Evolutionary conservation across 2,797 vertebrate genomes (phyloP).

Genomic region (Epinephelus awoara): DNA sequence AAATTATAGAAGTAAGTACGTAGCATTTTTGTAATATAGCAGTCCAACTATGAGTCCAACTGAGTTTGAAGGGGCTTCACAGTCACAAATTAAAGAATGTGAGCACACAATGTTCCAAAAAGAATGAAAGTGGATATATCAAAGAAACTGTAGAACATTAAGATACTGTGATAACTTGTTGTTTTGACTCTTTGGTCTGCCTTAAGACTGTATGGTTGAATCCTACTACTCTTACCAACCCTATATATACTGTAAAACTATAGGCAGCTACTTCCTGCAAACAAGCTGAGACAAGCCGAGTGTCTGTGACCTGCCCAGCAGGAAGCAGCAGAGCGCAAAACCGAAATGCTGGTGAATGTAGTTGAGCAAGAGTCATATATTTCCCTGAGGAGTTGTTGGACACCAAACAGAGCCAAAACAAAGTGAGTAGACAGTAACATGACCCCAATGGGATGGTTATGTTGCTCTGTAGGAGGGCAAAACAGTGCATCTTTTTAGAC

Average conservation of each 20-base stretch:
- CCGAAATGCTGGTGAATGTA: not conserved
- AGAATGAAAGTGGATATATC: not conserved
- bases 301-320: slow-evolving; percentile 20
- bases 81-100: not conserved
- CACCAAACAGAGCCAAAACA: not conserved
- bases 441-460: not conserved
- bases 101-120: not conserved
- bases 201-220: not conserved
- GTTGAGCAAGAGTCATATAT: not conserved
- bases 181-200: not conserved
- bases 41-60: too few species aligned
- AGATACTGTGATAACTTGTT: not conserved
- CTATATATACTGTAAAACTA: not conserved
- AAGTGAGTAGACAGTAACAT: not conserved
- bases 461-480: not conserved
- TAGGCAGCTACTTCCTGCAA: not conserved
- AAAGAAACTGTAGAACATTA: not conserved
- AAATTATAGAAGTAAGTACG: not conserved
- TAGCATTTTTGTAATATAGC: not conserved
- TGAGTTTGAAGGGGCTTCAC: not conserved
- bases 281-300: not conserved
- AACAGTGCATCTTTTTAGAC: too few species aligned
- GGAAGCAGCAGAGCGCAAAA: slow-evolving; percentile 25
- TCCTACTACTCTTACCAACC: not conserved
- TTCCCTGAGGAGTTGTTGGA: not conserved